Evolutionary conservation across 2,113 vertebrate genomes (phyloP).

Genomic region (Bostrychus sinensis): DNA sequence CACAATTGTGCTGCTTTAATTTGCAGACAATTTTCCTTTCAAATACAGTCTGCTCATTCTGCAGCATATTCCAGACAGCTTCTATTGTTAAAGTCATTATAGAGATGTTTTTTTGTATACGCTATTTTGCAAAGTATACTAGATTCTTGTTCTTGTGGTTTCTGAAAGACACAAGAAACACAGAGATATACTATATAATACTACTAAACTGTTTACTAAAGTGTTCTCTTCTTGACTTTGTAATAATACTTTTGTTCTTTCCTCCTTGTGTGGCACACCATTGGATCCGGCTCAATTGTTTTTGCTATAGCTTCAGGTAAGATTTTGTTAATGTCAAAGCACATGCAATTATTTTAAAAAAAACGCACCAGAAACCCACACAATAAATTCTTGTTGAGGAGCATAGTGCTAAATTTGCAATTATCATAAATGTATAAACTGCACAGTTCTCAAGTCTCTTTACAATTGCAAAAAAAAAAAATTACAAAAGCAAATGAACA

Average conservation of each 20-base stretch:
- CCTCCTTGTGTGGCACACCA: neutral
- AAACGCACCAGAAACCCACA: neutral
- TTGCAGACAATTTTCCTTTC: conserved; percentile 39
- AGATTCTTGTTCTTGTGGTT: conserved; percentile 11
- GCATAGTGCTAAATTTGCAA: too few relatives aligned
- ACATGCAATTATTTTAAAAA: neutral
- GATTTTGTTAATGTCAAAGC: conserved; percentile 15
- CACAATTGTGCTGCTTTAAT: conserved; percentile 40
- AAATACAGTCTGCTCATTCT: conserved; percentile 26
- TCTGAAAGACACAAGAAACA: conserved; percentile 10
- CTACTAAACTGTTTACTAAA: neutral
- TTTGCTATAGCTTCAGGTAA: conserved; percentile 70
- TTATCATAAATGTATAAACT: too few relatives aligned
- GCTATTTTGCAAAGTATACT: conserved; percentile 15
- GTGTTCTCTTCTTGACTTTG: conserved; percentile 7
- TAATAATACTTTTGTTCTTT: conserved; percentile 3
- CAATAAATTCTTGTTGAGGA: neutral
- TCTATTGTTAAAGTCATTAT: conserved; percentile 40
- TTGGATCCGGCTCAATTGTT: conserved; percentile 9
- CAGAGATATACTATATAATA: neutral
- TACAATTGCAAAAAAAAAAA: too few relatives aligned
- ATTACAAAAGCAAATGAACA: too few relatives aligned
- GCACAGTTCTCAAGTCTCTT: too few relatives aligned
- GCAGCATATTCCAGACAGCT: conserved; percentile 4
- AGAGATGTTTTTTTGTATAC: conserved; percentile 31